phyloP scores from a whole-genome alignment of 2,113 vertebrate species.

The Capreolus pygargus region DNA sequence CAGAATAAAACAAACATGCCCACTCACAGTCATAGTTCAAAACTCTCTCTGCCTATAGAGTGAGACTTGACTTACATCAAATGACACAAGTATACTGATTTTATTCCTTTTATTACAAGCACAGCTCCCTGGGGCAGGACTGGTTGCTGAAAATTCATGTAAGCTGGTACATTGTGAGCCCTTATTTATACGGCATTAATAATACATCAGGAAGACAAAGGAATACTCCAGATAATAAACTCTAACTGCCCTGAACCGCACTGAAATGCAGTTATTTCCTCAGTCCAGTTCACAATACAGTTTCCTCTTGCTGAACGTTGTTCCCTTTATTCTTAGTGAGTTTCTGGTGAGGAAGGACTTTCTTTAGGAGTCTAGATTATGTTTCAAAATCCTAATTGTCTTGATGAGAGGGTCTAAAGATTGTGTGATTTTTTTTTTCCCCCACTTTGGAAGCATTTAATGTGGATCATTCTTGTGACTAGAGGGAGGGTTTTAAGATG shows the following conservation, averaged over 20 bases:
- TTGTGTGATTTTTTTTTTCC: neutral
- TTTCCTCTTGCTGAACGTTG: neutral
- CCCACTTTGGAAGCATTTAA: neutral
- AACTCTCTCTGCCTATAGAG: neutral
- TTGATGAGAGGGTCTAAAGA: neutral
- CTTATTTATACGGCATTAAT: constrained; percentile 45
- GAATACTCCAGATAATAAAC: neutral
- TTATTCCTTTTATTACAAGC: constrained; percentile 13
- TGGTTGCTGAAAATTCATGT: constrained; percentile 24
- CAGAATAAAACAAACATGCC: constrained; percentile 38
- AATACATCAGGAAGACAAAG: constrained; percentile 52
- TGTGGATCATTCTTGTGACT: neutral
- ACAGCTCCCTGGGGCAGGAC: neutral
- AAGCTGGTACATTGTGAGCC: neutral
- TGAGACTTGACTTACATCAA: neutral
- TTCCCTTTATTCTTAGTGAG: neutral
- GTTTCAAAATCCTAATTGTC: neutral
- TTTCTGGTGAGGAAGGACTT: neutral
- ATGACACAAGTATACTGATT: neutral
- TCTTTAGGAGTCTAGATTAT: neutral
- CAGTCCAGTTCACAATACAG: neutral
- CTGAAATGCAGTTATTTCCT: neutral
- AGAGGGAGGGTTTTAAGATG: neutral
- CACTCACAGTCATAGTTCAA: neutral
- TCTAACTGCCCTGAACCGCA: neutral